Evolutionary conservation across 2,888 invertebrate species (phyloP), one percentile per base, ranked within the genome.

Genomic region (Cynaeus angustus): DNA sequence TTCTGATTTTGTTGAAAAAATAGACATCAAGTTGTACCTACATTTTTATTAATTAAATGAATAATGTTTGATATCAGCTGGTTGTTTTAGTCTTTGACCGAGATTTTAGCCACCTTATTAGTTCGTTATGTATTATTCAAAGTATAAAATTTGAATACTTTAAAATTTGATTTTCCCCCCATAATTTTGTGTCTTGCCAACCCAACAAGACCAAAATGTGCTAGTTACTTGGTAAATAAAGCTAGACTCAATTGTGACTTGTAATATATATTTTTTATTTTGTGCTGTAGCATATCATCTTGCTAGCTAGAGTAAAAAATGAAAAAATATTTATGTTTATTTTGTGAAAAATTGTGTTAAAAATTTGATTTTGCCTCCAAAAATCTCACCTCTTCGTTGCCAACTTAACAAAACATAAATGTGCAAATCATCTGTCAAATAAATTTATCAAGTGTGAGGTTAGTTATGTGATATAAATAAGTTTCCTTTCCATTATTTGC

Each of bases 381-480:
- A 53, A 13, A 55, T 21, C n/a, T 10, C 7, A 50, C 9, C 8
- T 10, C 26, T 6, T 30, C 12, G 13, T 21, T 41, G 12, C 52
- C 62, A 62, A 50, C 50, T 12, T 8, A 16, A 30, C n/a, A 45
- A 5, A 14, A 13, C 33, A 0, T n/a, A 45, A 16, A 33, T 33
- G 7, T 30, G 3, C 16, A 46, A 45, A 21, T 50, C 33, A 43
- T 28, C 52, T 28, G 45, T 64, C 43, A 53, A 41, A 30, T 46
- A 45, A 64, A 61, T 46, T 45, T 16, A 66, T 65, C 14, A 59
- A 50, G 45, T 58, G 66, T 68, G 62, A 70, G 70, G 70, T 70
- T 67, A 72, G 70, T 72, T 72, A 72, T 72, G 72, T 71, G 72
- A 68, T 68, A 41, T 48, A 55, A 70, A 71, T 61, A 66, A 45